Evolutionary conservation across 2,113 vertebrate species (phyloP), one percentile per base, ranked within the genome.

Genomic region (Seriola aureovittata): DNA sequence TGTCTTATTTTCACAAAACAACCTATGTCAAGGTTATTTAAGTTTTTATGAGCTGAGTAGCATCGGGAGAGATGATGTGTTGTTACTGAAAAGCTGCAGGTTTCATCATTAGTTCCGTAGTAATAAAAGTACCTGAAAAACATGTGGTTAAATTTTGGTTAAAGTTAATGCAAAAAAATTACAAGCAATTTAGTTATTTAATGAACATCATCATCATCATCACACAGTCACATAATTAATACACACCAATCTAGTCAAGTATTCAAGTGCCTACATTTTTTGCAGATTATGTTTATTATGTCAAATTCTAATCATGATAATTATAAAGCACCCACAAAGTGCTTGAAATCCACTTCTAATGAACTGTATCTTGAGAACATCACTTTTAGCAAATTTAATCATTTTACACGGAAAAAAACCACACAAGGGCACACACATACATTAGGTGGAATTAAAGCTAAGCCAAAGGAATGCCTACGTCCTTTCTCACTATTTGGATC

Each of bases 1-100:
- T 36, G 48, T 67, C n/a, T 58, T 50, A 71, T 70, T 88, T 71
- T 60, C 34, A 17, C 50, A 72, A 87, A 80, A 65, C 50, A 82
- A 75, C 32, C n/a, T 69, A 48, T 70, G 9, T 44, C 23, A 76
- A 69, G 42, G 36, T 67, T 80, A 76, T 78, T 76, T 42, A 65
- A 42, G 13, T 9, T 75, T 80, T 74, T 67, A 59, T 75, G 40
- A 82, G 19, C 25, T 10, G 50, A 79, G 58, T 73, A 65, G 55
- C 21, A 63, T 62, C 25, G 55, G 59, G 23, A 42, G 12, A 66
- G 44, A 57, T 34, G 23, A 5, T 23, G 44, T 34, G 11, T 40
- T 66, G 16, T 25, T 40, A 4, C 54, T 9, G 23, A 68, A 58
- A 64, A 1, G 71, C 38, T 23, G 25, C 6, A 36, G 8, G 9